Base-by-base conservation (phyloP, 1,140 invertebrate species). In the Olivierus martensii region DNA sequence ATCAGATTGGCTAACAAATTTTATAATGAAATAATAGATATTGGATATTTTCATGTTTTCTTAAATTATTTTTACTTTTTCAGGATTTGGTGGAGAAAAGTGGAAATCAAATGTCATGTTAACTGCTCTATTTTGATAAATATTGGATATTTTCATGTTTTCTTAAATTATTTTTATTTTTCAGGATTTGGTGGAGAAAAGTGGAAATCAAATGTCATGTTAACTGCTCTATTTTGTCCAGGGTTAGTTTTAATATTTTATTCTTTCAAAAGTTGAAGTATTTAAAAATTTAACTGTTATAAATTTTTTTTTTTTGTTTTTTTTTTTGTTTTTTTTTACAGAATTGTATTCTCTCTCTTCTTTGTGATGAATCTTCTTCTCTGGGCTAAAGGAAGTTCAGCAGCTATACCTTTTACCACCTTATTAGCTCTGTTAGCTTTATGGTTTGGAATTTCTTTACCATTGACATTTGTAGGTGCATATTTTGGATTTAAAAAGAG, bases 41-140 rank as follows among this genome's bases (percentile, higher is more conserved):
- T 44, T 11, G 3, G 14, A 18, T 18, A 10, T 3, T 15, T 11
- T 15, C 4, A 15, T 7, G 46, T 6, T 15, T 52, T 14, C 12
- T 35, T 17, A 18, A 15, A 37, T n/a, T 5, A 12, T 22, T 50
- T 52, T 59, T 59, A 52, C 60, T 43, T 62, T 65, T 38, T n/a
- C n/a, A 73, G 70, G 70, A 70, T 96, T 96, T 71, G 89, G 92
- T 14, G 95, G 94, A 14, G 83, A 95, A 62, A 89, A 92, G 66
- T 99, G 95, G 95, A 98, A 98, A 71, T 88, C 87, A 22, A 99
- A 99, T 73, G 88, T 99, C 3, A 68, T 98, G 28, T 73, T 97
- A 0, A 18, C 35, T 41, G 51, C 9, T 45, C 53, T 44, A 46
- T 28, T 28, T 37, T 15, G 10, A 47, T 35, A 28, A 39, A 42